Base-by-base conservation (phyloP, 2,888 invertebrate species). In the Julus scandinavius region DNA sequence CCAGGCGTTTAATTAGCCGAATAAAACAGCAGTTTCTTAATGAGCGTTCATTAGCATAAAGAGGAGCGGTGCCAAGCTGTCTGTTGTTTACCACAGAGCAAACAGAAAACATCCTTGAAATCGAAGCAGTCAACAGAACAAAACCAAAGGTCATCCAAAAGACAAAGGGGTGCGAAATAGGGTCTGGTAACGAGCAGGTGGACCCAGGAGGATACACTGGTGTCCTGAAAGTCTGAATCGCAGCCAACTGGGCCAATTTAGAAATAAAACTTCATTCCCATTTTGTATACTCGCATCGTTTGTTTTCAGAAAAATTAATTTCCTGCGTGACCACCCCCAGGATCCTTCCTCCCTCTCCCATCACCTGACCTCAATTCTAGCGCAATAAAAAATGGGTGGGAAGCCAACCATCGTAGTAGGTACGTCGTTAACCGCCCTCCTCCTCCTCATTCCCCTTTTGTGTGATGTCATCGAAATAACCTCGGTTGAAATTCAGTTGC, bases 381-480 rank as follows among this genome's bases (percentile, higher is more conserved):
- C 15, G 72, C 29, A 72, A 72, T 72, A 72, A 72, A 72, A 54
- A 72, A n/a, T 72, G 72, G 72, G 72, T 72, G 72, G 29, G 72
- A 72, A 72, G 72, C 72, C 72, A 29, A 63, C 63, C 63, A 63
- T n/a, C 63, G 63, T 20, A 63, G 29, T 45, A 45, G 72, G 72
- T 72, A 72, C 11, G 29, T 29, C 7, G 20, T n/a, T 20, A 63
- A 63, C 20, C n/a, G 63, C 63, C 63, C 63, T 20, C 63, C 20
- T 5, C 20, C 54, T 11, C 13, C 50, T 3, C 11, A 63, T 20
- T 63, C 72, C 72, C 72, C 9, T n/a, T 7, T 54, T 54, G 29
- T 29, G 72, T 72, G 72, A 72, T 29, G 72, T 72, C 72, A 72
- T 72, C 72, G 72, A 29, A 72, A 72, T 72, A 72, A 72, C 72